Conservation (phyloP, 2,113 vertebrate species). For the Lethenteron camtschaticum region DNA sequence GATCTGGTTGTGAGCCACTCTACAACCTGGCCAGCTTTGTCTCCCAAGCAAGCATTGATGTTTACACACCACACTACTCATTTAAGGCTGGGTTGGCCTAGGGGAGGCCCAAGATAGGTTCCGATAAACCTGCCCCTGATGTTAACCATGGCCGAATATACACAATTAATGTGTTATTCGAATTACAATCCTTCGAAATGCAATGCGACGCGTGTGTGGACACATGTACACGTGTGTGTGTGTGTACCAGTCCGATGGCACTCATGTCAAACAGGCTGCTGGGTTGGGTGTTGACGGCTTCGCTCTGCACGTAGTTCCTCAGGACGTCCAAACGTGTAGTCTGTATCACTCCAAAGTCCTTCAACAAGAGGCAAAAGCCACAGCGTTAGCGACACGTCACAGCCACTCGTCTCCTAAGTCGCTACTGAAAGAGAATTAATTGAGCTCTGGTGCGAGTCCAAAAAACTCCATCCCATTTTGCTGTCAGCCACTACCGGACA, state of each 20-base stretch:
- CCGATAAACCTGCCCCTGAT: too few species aligned
- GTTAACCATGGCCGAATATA: too few species aligned
- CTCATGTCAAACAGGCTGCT: constrained; percentile 65
- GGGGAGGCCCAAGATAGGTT: too few species aligned
- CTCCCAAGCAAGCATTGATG: too few species aligned
- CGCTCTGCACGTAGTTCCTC: constrained; percentile 58
- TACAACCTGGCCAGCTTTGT: too few species aligned
- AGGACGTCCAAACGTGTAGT: constrained; percentile 49
- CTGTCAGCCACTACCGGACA: not conserved
- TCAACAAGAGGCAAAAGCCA: not conserved
- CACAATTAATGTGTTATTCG: too few species aligned
- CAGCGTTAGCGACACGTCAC: not conserved
- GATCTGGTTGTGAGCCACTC: too few species aligned
- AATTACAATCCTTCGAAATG: not conserved
- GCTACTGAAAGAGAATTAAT: too few species aligned
- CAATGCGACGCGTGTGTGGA: not conserved
- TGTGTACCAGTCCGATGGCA: constrained; percentile 44
- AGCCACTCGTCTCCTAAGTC: too few species aligned
- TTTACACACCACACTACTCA: too few species aligned
- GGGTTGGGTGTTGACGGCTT: constrained; percentile 37
- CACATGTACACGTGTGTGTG: constrained; percentile 6
- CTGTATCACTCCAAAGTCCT: constrained; percentile 65
- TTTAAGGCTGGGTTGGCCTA: too few species aligned
- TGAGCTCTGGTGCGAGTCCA: too few species aligned
- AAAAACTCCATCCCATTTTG: not conserved